Percentiles rank a stretch among this genome's conserved stretches.
These are phyloP conservation scores for Petroica traversi DNA, from an alignment of 2,113 vertebrate genomes.

Conservation along the genomic window DNA sequence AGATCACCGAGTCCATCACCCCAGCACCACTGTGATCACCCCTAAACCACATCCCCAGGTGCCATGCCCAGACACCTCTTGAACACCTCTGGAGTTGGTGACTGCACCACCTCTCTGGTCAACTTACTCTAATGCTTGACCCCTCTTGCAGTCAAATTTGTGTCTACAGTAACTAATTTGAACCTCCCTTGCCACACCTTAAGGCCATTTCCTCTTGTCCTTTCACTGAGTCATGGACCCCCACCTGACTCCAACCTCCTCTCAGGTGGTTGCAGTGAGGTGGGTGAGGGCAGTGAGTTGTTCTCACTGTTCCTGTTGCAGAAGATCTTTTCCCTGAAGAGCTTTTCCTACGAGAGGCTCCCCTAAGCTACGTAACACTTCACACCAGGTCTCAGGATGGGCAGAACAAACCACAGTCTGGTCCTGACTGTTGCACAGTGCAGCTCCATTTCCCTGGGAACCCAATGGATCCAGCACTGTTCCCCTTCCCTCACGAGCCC, in stretches of 20 bases:
- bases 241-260: neutral
- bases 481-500: fast-evolving
- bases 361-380: neutral
- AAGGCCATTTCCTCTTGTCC: neutral
- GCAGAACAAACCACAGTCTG: neutral
- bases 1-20: neutral
- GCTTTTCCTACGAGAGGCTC: neutral
- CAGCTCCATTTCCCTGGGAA: no score
- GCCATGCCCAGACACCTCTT: neutral
- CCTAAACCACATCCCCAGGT: neutral
- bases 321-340: neutral
- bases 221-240: neutral
- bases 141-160: neutral
- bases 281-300: neutral
- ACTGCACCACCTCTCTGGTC: neutral
- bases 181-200: neutral
- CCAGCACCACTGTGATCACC: neutral
- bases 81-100: neutral
- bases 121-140: neutral
- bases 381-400: neutral
- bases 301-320: neutral
- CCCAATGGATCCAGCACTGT: neutral
- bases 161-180: neutral
- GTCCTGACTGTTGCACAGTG: neutral
- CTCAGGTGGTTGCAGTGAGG: neutral